Evolutionary conservation across 23 tunicate genomes (phyloP).

Genomic region (Styela clava): DNA sequence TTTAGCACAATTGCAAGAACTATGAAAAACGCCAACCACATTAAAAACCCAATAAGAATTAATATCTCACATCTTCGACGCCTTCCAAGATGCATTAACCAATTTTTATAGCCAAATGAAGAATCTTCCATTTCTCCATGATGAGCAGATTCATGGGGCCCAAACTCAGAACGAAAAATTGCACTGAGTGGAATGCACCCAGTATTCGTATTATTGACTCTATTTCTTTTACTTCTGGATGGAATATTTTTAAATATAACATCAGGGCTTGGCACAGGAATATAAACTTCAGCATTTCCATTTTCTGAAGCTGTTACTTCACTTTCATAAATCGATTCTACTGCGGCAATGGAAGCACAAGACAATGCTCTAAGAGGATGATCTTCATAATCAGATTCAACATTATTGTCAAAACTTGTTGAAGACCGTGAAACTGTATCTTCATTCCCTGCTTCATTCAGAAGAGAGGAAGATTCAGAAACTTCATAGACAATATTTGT

Average conservation of each 20-base stretch:
- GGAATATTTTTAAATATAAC: neutral
- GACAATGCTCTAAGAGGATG: slow-evolving; percentile 17
- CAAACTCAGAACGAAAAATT: neutral
- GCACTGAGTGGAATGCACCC: neutral
- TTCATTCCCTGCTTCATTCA: neutral
- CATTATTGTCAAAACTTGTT: too few relatives aligned
- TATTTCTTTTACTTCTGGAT: neutral
- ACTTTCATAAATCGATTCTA: neutral
- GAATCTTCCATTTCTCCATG: neutral
- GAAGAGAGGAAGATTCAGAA: neutral
- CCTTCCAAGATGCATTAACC: slow-evolving; percentile 54
- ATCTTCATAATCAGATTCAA: neutral
- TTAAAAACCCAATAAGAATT: slow-evolving; percentile 46
- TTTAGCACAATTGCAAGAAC: slow-evolving; percentile 70
- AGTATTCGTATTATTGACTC: neutral
- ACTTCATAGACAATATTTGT: neutral
- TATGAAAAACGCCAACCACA: slow-evolving; percentile 75
- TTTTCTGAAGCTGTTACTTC: neutral
- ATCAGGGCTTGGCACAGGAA: neutral
- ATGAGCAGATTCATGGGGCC: neutral
- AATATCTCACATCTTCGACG: slow-evolving; percentile 62
- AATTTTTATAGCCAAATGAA: slow-evolving; percentile 61
- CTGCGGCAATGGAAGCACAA: neutral
- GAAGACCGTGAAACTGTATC: neutral
- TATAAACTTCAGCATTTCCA: neutral